Conservation (phyloP, 37 sponge, comb jelly and placozoan genomes). For the Aphrocallistes beatrix region DNA sequence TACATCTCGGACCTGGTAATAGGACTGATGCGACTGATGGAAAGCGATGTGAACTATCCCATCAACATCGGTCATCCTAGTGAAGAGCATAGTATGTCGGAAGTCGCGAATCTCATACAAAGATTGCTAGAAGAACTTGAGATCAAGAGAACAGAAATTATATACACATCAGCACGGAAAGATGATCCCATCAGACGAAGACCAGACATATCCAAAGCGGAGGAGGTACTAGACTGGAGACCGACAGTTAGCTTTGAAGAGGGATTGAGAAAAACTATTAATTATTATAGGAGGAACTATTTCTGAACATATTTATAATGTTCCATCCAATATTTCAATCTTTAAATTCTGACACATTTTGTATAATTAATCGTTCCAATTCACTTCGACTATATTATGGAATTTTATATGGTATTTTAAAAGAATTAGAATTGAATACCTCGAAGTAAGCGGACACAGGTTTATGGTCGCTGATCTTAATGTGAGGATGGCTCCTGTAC, state of each 20-base stretch:
- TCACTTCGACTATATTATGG: too few relatives aligned
- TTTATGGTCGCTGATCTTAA: slow-evolving; percentile 62
- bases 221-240: slow-evolving; percentile 43
- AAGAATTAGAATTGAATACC: too few relatives aligned
- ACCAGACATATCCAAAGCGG: slow-evolving; percentile 64
- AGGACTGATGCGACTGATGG: slow-evolving; percentile 76
- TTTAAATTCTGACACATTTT: too few relatives aligned
- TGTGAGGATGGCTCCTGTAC: slow-evolving; percentile 44
- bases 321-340: too few relatives aligned
- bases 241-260: slow-evolving; percentile 55
- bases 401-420: too few relatives aligned
- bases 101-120: slow-evolving; percentile 60
- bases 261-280: slow-evolving; percentile 50
- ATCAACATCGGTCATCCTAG: slow-evolving; percentile 50
- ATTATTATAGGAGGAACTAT: slow-evolving; percentile 48
- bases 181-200: slow-evolving; percentile 77
- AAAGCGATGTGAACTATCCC: slow-evolving; percentile 52
- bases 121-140: slow-evolving; percentile 30
- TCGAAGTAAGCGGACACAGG: slow-evolving; percentile 48
- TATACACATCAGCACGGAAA: slow-evolving; percentile 26
- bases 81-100: slow-evolving; percentile 68
- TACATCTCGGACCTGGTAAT: slow-evolving; percentile 78
- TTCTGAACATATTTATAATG: too few relatives aligned
- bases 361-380: too few relatives aligned
- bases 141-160: neutral